These are phyloP conservation scores for Amblyornis subalaris DNA, from an alignment of 2,113 vertebrate genomes.

Conservation along the genomic window DNA sequence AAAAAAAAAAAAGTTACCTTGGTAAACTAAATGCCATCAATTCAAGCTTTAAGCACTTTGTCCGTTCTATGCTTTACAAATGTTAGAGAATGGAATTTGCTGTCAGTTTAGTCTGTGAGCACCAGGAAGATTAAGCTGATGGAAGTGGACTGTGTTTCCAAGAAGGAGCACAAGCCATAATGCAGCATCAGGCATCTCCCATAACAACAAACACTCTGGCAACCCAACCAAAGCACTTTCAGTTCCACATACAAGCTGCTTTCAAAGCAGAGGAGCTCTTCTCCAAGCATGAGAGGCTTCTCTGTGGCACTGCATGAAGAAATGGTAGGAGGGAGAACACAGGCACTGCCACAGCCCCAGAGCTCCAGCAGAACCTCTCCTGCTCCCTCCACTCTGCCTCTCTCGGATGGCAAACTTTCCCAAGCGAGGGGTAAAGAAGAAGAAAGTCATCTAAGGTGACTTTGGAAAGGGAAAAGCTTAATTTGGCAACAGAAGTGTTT, in stretches of 20 bases:
- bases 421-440: background rate
- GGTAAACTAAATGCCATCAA: background rate
- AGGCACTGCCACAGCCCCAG: accelerated
- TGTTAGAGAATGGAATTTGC: background rate
- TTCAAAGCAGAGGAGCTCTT: background rate
- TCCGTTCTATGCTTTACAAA: background rate
- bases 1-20: background rate
- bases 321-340: background rate
- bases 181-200: background rate
- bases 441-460: conserved; percentile 3
- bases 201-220: background rate
- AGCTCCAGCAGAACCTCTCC: background rate
- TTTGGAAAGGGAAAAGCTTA: conserved; percentile 1
- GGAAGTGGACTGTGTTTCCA: background rate
- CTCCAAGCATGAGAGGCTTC: accelerated
- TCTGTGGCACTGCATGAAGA: accelerated
- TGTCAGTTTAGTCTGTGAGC: background rate
- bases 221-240: background rate
- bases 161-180: background rate
- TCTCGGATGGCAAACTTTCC: background rate
- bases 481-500: conserved; percentile 35
- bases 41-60: background rate
- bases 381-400: background rate
- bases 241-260: background rate
- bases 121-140: background rate